Percentiles rank a stretch among this genome's conserved stretches.
Evolutionary conservation across 2,113 vertebrate genomes (phyloP).

Genomic region (Oophaga pumilio): DNA sequence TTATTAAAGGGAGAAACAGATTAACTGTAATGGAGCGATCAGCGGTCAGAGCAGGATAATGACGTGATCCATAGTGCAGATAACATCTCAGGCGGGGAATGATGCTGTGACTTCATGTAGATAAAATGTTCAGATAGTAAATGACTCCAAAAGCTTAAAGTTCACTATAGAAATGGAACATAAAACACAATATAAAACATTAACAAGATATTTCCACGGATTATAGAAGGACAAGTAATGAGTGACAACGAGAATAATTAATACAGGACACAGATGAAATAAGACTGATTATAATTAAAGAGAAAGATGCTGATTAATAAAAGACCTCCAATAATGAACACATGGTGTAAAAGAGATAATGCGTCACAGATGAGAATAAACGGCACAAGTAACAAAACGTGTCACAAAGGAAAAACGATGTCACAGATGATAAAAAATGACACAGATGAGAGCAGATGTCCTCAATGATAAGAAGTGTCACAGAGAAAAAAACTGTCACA

Average conservation of each 20-base stretch:
- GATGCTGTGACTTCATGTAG: background rate
- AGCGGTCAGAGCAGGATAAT: background rate
- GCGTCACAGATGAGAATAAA: too few species aligned
- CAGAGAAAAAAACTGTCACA: too few species aligned
- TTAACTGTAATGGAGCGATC: background rate
- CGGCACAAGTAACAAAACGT: too few species aligned
- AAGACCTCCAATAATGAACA: too few species aligned
- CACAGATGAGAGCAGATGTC: background rate
- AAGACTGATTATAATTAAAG: too few species aligned
- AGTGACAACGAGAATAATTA: too few species aligned
- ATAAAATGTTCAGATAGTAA: background rate
- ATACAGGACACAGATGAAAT: too few species aligned
- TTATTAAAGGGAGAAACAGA: constrained; percentile 2
- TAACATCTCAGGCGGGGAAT: background rate
- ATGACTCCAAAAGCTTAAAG: background rate
- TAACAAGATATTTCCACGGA: background rate
- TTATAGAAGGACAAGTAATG: too few species aligned
- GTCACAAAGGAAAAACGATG: too few species aligned
- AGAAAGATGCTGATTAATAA: too few species aligned
- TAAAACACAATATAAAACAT: background rate
- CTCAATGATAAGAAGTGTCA: too few species aligned
- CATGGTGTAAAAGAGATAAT: too few species aligned
- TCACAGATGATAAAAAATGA: background rate
- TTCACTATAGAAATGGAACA: background rate
- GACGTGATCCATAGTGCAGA: background rate